Percentiles rank a stretch among this genome's conserved stretches.
These are phyloP conservation scores for Euborellia annulipes DNA, from an alignment of 1,140 invertebrate species.

Conservation along the genomic window DNA sequence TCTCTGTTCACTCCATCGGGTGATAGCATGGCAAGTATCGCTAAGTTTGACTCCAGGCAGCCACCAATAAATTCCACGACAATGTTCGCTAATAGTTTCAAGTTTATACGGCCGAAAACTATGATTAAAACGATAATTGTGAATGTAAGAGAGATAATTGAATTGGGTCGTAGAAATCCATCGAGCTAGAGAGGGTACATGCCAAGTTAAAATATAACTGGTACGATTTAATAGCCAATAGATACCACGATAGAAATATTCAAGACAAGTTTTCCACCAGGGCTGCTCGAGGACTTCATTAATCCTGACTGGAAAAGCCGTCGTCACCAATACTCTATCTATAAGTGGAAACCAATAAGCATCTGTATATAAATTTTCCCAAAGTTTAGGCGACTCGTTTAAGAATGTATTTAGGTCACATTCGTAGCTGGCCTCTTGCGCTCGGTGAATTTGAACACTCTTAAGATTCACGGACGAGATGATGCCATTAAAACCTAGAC, in stretches of 20 bases:
- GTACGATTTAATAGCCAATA: slow-evolving; percentile 2
- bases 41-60: slow-evolving; percentile 5
- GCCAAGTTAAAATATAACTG: slow-evolving; percentile 6
- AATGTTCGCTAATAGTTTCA: background rate
- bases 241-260: slow-evolving; percentile 2
- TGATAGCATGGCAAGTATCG: background rate
- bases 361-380: slow-evolving; percentile 2
- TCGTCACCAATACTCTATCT: slow-evolving; percentile 5
- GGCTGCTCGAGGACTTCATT: slow-evolving; percentile 3
- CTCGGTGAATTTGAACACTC: slow-evolving; percentile 6
- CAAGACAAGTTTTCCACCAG: slow-evolving; percentile 7
- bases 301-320: slow-evolving; percentile 1
- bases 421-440: slow-evolving; percentile 6
- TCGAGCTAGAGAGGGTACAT: slow-evolving; percentile 2
- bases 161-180: slow-evolving; percentile 4
- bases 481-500: slow-evolving; percentile 7
- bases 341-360: slow-evolving; percentile 10
- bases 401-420: slow-evolving; percentile 1
- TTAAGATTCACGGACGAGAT: slow-evolving; percentile 3
- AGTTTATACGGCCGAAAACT: slow-evolving; percentile 5
- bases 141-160: background rate
- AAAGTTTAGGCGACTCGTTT: slow-evolving; percentile 1
- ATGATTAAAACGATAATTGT: slow-evolving; percentile 3
- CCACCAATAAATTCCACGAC: slow-evolving; percentile 6
- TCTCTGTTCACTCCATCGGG: background rate